Evolutionary conservation across 2,113 vertebrate genomes (phyloP), one percentile per base, ranked within the genome.

Genomic region (Cairina moschata): DNA sequence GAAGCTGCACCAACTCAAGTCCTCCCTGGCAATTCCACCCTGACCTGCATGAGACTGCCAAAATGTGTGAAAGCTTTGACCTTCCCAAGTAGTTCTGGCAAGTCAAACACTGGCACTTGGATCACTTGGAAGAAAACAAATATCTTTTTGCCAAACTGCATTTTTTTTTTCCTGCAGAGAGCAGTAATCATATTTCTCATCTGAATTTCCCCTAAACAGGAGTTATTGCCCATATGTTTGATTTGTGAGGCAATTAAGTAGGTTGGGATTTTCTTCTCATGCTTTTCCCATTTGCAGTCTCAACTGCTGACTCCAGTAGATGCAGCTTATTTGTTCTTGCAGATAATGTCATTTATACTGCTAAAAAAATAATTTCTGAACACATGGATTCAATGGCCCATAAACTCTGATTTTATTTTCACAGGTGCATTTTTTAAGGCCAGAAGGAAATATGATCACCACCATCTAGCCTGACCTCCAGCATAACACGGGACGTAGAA

Each of bases 191-290:
- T 80, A 71, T 83, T 93, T 86, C 83, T 91, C 72, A 67, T 76
- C 63, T 74, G 87, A 90, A 91, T 77, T 95, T 93, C 60, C 68
- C 59, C 72, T 80, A 52, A 94, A 48, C 36, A 80, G 88, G 72
- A 96, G 52, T 77, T 90, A 95, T 59, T 96, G 79, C 90, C 68
- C 83, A 56, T 84, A 55, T 5, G 3, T 83, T 91, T 95, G 95
- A 96, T 96, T 95, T 95, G 90, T 93, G 91, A 91, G 80, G 79
- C 72, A 80, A 48, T 96, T 91, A 96, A 86, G 86, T 29, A 88
- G 60, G 65, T 83, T 93, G 83, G 72, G 88, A 90, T 81, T 83
- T 84, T 93, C 34, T 91, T 52, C 55, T 96, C 79, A 81, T 65
- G 62, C 65, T 90, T 94, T 77, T 77, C 72, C 91, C 75, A 63